Base-by-base conservation (phyloP, 2,113 vertebrate genomes). In the Muntiacus reevesi region DNA sequence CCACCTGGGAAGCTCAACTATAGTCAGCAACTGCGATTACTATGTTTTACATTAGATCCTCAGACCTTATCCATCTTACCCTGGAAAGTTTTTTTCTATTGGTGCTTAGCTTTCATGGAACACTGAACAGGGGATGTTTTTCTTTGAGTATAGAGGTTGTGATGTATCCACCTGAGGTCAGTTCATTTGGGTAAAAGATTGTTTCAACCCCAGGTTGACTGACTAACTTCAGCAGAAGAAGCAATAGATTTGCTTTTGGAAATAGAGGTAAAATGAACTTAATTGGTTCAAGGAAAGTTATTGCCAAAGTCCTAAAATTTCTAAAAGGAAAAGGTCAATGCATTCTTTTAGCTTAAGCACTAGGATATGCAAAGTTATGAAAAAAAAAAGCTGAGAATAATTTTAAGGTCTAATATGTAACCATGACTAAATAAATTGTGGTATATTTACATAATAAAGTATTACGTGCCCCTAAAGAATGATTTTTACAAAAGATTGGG, bases 391-490 rank as follows among this genome's bases (percentile, higher is more conserved):
- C 36, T 52, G 3, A 64, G 83, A 87, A 90, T 7, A 92, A 87
- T 43, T 92, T 94, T 55, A 91, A 88, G 89, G 21, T 94, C 43
- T 88, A 59, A 43, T 57, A 33, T 59, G 2, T 87, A 94, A 82
- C 15, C 12, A 67, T 57, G 36, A 74, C 85, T 62, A 64, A 97
- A 91, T 54, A 95, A 84, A 60, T 84, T 52, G 47, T 90, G 43
- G 4, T 60, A 92, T 88, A 74, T n/a, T 36, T 87, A 57, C 47
- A 52, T 21, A 97, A 81, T 78, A 91, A 91, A 97, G 64, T 92
- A 94, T 67, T 86, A 50, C 15, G 27, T 64, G 47, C 50, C 9
- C 10, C 45, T 97, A 89, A 94, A 93, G 47, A 82, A 54, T 86
- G 43, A n/a, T 47, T 83, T 45, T 89, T 92, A 71, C 40, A 40